Evolutionary conservation across 2,797 vertebrate species (phyloP), one percentile per base, ranked within the genome.

Genomic region (Pipistrellus pygmaeus): DNA sequence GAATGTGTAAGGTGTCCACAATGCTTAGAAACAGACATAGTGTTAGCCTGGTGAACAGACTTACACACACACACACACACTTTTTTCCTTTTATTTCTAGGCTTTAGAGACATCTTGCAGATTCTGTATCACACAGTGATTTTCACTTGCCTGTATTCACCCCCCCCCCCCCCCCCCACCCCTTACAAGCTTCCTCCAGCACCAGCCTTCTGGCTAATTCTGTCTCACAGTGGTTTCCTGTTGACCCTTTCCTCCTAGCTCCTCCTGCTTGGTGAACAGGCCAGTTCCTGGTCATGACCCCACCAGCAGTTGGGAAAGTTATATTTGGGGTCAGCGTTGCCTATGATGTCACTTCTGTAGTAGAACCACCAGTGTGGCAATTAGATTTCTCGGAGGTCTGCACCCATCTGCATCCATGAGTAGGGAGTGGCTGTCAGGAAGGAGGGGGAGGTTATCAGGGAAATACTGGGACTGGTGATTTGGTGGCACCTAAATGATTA

Each of bases 91-190:
- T 72, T 75, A 8, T 72, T 68, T 83, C 64, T 9, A 38, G 51
- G 75, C 23, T n/a, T 90, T 5, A n/a, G 48, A 55, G 57, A 21
- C 46, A 3, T 27, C 5, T 5, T 82, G 12, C 17, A 44, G 32
- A 41, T 69, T 88, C 12, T 25, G 0, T 48, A 44, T 78, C 83
- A 64, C 1, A 0, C 3, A 13, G 2, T 55, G 17, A 9, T 30
- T 83, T 81, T 57, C 80, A 25, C 57, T 46, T 80, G 27, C 9
- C 14, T 60, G 8, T 4, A 0, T 53, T n/a, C 30, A 12, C 4
- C 11, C 13, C 4, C 3, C 3, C 8, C 2, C 0, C 14, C 9
- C 4, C 11, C 13, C 4, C 3, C 3, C 8, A 2, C 0, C 14
- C 9, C 7, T 66, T 17, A 10, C 3, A n/a, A 35, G 38, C 46